phyloP scores from a whole-genome alignment of 2,888 invertebrate genomes.

The Neuroscelio doddi region DNA sequence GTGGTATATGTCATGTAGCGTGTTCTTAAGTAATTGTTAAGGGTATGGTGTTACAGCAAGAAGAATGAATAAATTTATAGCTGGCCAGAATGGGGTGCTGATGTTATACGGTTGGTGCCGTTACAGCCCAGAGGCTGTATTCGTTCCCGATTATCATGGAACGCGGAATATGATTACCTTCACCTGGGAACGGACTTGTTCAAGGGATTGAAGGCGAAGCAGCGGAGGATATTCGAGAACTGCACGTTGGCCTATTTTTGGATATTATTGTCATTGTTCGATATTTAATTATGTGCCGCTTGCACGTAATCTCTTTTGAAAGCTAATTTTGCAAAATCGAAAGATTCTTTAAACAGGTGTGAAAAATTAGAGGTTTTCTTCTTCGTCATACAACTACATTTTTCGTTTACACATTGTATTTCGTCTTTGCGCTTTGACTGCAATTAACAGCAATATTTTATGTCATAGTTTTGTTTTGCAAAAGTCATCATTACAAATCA shows the following conservation, averaged over 20 bases:
- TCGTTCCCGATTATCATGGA: slow-evolving; percentile 67
- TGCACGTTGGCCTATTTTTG: slow-evolving; percentile 25
- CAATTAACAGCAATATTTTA: too few relatives aligned
- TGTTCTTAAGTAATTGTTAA: slow-evolving; percentile 35
- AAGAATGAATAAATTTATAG: slow-evolving; percentile 35
- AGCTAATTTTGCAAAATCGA: too few relatives aligned
- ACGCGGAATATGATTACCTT: slow-evolving; percentile 70
- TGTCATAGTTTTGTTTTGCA: too few relatives aligned
- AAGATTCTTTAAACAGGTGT: too few relatives aligned
- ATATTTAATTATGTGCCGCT: slow-evolving; percentile 21
- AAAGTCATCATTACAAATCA: slow-evolving; percentile 42
- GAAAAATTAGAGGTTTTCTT: too few relatives aligned
- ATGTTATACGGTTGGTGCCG: slow-evolving; percentile 60
- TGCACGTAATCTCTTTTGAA: neutral
- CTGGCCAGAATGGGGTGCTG: slow-evolving; percentile 53
- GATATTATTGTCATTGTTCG: slow-evolving; percentile 17
- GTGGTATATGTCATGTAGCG: slow-evolving; percentile 7
- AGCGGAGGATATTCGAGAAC: slow-evolving; percentile 13
- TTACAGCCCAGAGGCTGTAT: slow-evolving; percentile 67
- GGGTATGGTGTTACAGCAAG: slow-evolving; percentile 21
- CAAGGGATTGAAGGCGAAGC: slow-evolving; percentile 27
- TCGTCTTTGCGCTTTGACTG: too few relatives aligned
- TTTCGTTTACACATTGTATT: too few relatives aligned
- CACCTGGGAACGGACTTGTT: slow-evolving; percentile 53
- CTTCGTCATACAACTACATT: too few relatives aligned